These are phyloP conservation scores for Hirtodrosophila trivittata DNA, from an alignment of 2,888 invertebrate genomes.

Conservation along the genomic window DNA sequence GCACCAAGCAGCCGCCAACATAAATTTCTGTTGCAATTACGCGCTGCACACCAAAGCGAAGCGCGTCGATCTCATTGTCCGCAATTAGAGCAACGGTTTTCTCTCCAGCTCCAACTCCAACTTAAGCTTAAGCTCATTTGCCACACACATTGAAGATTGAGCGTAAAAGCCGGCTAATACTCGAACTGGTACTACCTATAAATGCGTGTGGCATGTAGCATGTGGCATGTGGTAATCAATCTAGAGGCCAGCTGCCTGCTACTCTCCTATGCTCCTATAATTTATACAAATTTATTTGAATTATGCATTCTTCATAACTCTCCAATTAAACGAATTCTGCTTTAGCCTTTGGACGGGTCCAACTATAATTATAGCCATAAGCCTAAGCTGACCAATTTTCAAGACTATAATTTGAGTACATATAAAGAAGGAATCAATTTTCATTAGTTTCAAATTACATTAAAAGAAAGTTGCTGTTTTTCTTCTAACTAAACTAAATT, in stretches of 20 bases:
- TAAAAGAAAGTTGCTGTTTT: background rate
- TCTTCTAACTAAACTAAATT: no score
- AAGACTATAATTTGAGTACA: constrained; percentile 14
- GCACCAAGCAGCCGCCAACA: constrained; percentile 32
- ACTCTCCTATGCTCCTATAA: constrained; percentile 25
- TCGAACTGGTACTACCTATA: background rate
- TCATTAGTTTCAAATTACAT: background rate
- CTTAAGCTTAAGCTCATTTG: constrained; percentile 66
- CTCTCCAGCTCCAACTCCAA: constrained; percentile 21
- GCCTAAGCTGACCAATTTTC: constrained; percentile 37
- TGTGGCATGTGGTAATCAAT: constrained; percentile 43
- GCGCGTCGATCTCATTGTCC: constrained; percentile 63
- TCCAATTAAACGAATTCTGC: constrained; percentile 12
- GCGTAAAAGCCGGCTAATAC: constrained; percentile 10
- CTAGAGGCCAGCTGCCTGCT: constrained; percentile 26
- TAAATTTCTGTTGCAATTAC: constrained; percentile 73
- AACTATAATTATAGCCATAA: constrained; percentile 31
- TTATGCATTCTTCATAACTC: constrained; percentile 48
- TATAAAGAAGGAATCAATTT: constrained; percentile 9
- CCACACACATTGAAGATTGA: constrained; percentile 66
- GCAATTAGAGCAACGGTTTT: constrained; percentile 77
- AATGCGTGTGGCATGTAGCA: constrained; percentile 1
- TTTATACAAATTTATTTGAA: constrained; percentile 55
- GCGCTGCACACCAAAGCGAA: constrained; percentile 56
- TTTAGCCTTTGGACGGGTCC: background rate